A percentile compares a stretch with the other conserved stretches of the same genome.
phyloP scores from a whole-genome alignment of 1,140 invertebrate genomes.

The Daktulosphaira vitifoliae region DNA sequence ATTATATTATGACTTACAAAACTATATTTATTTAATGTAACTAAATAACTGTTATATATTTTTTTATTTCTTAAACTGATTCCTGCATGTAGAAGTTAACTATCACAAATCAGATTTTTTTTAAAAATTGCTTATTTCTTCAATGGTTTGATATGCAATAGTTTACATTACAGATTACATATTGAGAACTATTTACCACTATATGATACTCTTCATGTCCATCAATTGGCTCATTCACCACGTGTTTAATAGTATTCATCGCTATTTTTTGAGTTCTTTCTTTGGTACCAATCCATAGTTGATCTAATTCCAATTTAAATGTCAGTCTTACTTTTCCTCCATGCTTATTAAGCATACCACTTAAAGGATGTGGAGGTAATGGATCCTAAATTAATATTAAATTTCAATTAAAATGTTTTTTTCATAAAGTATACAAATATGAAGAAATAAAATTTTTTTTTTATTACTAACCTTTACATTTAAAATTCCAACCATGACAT shows the following conservation, averaged over 20 bases:
- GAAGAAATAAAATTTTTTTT: too few relatives aligned
- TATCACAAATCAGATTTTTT: too few relatives aligned
- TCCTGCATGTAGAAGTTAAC: too few relatives aligned
- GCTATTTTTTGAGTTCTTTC: slow-evolving; percentile 87
- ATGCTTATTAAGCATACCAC: slow-evolving; percentile 85
- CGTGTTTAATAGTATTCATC: slow-evolving; percentile 82
- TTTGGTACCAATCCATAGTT: slow-evolving; percentile 89
- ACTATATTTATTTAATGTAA: too few relatives aligned
- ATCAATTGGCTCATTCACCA: slow-evolving; percentile 75
- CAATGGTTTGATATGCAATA: too few relatives aligned
- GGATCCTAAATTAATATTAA: slow-evolving; percentile 53
- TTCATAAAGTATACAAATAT: too few relatives aligned
- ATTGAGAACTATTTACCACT: slow-evolving; percentile 72
- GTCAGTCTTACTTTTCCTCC: slow-evolving; percentile 88
- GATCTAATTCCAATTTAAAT: slow-evolving; percentile 85
- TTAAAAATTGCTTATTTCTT: too few relatives aligned
- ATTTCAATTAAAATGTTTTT: not conserved
- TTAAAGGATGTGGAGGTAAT: slow-evolving; percentile 70
- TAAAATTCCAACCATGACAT: slow-evolving; percentile 79
- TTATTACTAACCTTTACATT: slow-evolving; percentile 57
- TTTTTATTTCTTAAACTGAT: too few relatives aligned
- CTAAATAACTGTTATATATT: too few relatives aligned
- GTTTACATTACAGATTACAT: too few relatives aligned
- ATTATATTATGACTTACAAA: too few relatives aligned
- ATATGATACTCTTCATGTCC: slow-evolving; percentile 89